phyloP scores from a whole-genome alignment of 2,888 invertebrate genomes.

The Hydroisotoma schaefferi region DNA sequence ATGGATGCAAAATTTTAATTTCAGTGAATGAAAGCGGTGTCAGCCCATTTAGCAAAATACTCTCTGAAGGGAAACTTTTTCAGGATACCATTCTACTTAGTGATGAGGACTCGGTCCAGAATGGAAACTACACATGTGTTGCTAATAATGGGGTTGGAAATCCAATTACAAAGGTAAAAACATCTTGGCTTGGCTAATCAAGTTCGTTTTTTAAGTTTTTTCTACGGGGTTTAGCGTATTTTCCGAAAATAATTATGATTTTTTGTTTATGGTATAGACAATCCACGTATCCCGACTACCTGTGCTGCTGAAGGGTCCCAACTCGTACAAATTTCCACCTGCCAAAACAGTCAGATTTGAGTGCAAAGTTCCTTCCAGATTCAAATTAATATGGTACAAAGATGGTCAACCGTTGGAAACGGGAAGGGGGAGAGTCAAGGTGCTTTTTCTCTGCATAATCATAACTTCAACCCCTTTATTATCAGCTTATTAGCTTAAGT shows the following conservation, averaged over 20 bases:
- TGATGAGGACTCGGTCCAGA: conserved; percentile 19
- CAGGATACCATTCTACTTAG: conserved; percentile 35
- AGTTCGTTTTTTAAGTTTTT: too few species aligned
- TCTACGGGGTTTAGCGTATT: not conserved
- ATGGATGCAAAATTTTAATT: too few species aligned
- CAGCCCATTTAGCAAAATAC: conserved; percentile 3
- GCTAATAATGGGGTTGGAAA: conserved; percentile 35
- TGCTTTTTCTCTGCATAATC: conserved; percentile 5
- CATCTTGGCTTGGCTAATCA: too few species aligned
- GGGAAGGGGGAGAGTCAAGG: conserved; percentile 44
- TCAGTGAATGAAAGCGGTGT: conserved; percentile 1
- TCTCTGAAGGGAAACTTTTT: conserved; percentile 34
- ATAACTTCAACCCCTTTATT: not conserved
- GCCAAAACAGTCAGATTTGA: conserved; percentile 44
- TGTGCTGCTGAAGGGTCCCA: conserved; percentile 28
- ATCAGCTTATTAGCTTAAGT: not conserved
- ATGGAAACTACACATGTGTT: conserved; percentile 38
- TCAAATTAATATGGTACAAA: conserved; percentile 45
- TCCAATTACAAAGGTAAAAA: conserved; percentile 32
- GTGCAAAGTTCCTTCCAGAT: conserved; percentile 37
- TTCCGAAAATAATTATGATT: not conserved
- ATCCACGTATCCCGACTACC: conserved; percentile 40
- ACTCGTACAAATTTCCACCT: conserved; percentile 38
- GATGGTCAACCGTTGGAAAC: conserved; percentile 44
- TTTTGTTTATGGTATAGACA: conserved; percentile 19